Base-by-base conservation (phyloP, 2,888 invertebrate genomes). In the Agriotes lineatus region DNA sequence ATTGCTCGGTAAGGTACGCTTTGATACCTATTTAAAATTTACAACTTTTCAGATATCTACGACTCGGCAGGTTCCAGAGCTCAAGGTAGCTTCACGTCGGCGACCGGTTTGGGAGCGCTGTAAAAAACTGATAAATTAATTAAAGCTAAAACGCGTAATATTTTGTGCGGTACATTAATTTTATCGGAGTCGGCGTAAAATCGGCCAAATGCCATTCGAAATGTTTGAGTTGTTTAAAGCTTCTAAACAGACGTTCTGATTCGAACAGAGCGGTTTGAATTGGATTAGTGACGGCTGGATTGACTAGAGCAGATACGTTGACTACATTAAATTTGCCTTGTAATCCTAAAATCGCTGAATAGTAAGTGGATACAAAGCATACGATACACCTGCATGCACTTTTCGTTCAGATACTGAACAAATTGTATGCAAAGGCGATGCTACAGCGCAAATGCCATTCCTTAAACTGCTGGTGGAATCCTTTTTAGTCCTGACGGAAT, bases 231-330 rank as follows among this genome's bases (percentile, higher is more conserved):
- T 60, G 35, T 48, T 60, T 60, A 1, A 22, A 22, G 22, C n/a
- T 9, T 9, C 25, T 25, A 35, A 57, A 37, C 14, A 22, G 25
- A 60, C 45, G 25, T 42, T 25, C 48, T 14, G 60, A 60, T 60
- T 33, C n/a, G 12, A 45, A 60, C 48, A 61, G 50, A 25, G 9
- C 35, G 35, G 33, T 37, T 50, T 48, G 50, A 61, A 61, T 61
- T 61, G 48, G 60, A 37, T 61, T 48, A 37, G 20, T 50, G 60
- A 61, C 60, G 60, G 48, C 20, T 16, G 22, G 60, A 61, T 61
- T 61, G 60, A 35, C 20, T 37, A 16, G 14, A 20, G 14, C 18
- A 48, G 60, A 61, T 61, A 61, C 45, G 5, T 30, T 16, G 25
- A 30, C 35, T 9, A 18, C 35, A 61, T 25, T 61, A 33, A 61